These are phyloP conservation scores for Apis florea DNA, from an alignment of 1,140 invertebrate species.

Conservation along the genomic window DNA sequence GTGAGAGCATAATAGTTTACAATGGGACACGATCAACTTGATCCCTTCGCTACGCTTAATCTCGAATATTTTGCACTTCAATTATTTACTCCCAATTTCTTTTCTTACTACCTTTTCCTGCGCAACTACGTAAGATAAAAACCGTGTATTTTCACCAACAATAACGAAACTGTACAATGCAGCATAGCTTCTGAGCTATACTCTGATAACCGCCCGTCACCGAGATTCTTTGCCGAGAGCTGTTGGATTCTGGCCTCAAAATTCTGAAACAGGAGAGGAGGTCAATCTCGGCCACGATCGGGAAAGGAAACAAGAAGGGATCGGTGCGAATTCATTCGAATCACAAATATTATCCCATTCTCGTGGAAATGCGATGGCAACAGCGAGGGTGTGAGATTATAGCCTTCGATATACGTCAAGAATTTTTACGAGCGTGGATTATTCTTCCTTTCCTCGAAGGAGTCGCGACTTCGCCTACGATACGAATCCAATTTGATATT, in stretches of 20 bases:
- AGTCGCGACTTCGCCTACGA: neutral
- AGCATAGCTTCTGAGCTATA: neutral
- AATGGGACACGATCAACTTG: too few species aligned
- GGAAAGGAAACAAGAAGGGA: constrained; percentile 26
- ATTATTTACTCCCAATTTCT: too few species aligned
- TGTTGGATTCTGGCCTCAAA: neutral
- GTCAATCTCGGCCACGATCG: neutral
- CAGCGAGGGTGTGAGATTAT: neutral
- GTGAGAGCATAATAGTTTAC: too few species aligned
- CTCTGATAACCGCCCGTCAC: neutral
- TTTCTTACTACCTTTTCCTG: neutral
- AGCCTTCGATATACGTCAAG: constrained; percentile 21
- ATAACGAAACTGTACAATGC: constrained; percentile 14
- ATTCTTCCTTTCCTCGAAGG: neutral
- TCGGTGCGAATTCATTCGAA: constrained; percentile 30
- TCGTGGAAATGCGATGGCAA: constrained; percentile 1
- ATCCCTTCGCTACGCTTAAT: too few species aligned
- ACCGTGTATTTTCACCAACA: constrained; percentile 1
- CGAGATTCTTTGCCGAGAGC: neutral
- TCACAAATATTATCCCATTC: constrained; percentile 27
- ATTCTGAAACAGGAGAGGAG: neutral
- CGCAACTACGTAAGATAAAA: neutral
- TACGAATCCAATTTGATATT: neutral
- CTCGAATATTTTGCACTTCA: too few species aligned
- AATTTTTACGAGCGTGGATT: neutral